Evolutionary conservation across 2,113 vertebrate species (phyloP).

Genomic region (Tupaia chinensis): DNA sequence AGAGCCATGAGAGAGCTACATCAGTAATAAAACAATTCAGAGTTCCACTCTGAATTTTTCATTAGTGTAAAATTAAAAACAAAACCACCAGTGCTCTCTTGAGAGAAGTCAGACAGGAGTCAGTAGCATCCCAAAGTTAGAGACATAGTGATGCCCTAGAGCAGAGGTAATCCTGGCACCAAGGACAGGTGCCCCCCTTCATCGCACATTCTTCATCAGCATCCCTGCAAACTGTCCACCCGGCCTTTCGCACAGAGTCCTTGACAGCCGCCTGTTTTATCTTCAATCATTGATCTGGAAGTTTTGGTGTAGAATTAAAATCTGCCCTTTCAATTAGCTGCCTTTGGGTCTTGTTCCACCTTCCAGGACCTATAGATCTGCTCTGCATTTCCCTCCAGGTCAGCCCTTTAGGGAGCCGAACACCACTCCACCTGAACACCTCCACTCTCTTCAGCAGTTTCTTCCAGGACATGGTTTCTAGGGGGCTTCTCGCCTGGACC

Average conservation of each 20-base stretch:
- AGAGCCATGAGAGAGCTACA: neutral
- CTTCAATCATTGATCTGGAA: neutral
- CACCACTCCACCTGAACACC: neutral
- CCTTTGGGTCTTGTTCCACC: neutral
- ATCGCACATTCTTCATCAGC: neutral
- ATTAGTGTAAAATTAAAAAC: slow-evolving; percentile 7
- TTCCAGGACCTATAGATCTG: neutral
- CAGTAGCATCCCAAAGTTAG: neutral
- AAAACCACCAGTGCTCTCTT: neutral
- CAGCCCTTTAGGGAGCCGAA: neutral
- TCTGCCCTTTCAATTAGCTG: neutral
- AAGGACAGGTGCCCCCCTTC: neutral
- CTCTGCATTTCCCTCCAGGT: neutral
- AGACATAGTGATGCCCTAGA: neutral
- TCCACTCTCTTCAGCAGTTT: neutral
- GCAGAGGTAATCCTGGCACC: neutral
- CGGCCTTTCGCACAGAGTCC: neutral
- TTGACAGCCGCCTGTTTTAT: neutral
- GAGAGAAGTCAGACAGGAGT: neutral
- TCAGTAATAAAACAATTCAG: neutral
- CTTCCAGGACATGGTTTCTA: neutral
- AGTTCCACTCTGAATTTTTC: neutral
- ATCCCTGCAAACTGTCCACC: neutral
- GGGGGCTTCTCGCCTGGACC: neutral
- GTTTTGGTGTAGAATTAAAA: neutral